Evolutionary conservation across 2,797 vertebrate genomes (phyloP), one percentile per base, ranked within the genome.

Genomic region (Hapalemur alaotrensis): DNA sequence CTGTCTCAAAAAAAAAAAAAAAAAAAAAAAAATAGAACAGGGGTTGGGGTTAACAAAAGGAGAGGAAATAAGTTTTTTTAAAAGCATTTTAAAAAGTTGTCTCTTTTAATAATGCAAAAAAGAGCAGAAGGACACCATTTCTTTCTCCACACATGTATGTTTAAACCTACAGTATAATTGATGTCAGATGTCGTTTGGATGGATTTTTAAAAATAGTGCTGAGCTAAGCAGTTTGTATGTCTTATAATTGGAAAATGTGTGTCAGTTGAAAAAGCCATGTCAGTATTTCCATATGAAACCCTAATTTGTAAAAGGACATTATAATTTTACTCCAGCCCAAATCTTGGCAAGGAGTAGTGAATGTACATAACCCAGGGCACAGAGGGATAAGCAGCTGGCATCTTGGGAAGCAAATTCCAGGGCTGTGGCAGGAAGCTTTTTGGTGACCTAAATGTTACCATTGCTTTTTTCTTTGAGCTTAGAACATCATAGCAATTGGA

Each of bases 261-360:
- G 98, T 97, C 97, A 91, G 97, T 97, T 97, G 95, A 96, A 1
- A 95, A 1, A 95, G 43, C 96, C 72, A 38, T 95, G 98, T 98
- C 98, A 98, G 96, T 96, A 0, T 98, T 99, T 98, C 98, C 98
- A 98, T 95, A 98, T 96, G 96, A 98, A 98, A 96, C 97, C 96
- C 93, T 38, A 97, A 98, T 98, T 98, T 98, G 95, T 98, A 98
- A 98, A 98, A 97, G 96, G 93, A 97, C 92, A 93, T 97, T 98
- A 96, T 98, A 98, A 98, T 96, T 98, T 98, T 96, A 92, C 93
- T 97, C 88, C 70, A 92, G 98, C 93, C 82, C 89, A 97, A 97
- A 95, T 98, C 95, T 98, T 98, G 98, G 98, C 98, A 96, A 91
- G n/a, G 52, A 79, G 5, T 1, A 1, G 0, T 90, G 59, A 96